These are phyloP conservation scores for Gyrodactylus salaris DNA, from an alignment of 1,140 invertebrate genomes.

Conservation along the genomic window DNA sequence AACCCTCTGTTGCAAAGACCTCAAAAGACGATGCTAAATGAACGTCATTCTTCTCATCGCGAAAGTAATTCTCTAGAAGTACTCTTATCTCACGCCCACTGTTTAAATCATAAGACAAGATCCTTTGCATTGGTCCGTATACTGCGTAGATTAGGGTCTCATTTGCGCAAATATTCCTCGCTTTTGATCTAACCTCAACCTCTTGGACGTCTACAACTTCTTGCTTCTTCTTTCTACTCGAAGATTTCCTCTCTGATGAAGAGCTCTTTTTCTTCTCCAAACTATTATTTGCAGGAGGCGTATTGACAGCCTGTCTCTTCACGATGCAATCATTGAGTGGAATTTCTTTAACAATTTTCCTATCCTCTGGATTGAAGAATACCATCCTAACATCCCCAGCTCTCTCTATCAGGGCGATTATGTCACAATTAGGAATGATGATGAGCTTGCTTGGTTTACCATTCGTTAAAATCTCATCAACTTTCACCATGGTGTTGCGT, in stretches of 20 bases:
- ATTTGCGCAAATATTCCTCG: not conserved
- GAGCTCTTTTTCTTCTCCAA: not conserved
- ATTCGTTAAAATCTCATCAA: not conserved
- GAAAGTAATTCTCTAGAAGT: not conserved
- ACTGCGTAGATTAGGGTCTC: not conserved
- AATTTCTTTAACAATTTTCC: not conserved
- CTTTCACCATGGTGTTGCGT: not conserved
- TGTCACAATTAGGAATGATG: not conserved
- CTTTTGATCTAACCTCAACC: not conserved
- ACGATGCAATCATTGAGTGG: not conserved
- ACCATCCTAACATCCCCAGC: not conserved
- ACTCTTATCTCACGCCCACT: not conserved
- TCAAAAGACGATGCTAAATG: not conserved
- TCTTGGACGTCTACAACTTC: not conserved
- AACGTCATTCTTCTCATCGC: not conserved
- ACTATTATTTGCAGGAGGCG: not conserved
- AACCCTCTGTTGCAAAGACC: not conserved
- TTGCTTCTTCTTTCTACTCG: not conserved
- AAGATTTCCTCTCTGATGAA: not conserved
- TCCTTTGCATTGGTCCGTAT: not conserved
- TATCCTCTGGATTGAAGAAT: not conserved
- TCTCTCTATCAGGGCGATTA: not conserved
- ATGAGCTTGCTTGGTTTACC: not conserved
- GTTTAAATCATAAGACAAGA: not conserved
- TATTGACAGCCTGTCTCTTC: too few relatives aligned